Conservation (phyloP, 2,113 vertebrate species). For the Corvus moneduloides region DNA sequence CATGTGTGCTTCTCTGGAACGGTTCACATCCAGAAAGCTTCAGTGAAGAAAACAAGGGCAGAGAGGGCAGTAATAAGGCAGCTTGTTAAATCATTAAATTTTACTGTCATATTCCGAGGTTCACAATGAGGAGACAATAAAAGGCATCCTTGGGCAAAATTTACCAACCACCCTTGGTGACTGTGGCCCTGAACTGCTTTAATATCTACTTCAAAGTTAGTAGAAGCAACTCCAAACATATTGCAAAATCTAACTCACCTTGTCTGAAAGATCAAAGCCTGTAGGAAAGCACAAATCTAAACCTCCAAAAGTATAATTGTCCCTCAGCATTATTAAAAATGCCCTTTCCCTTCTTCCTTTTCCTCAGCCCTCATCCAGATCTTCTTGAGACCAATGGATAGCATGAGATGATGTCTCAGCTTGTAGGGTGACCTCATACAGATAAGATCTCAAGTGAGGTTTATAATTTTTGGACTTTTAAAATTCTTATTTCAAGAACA, state of each 20-base stretch:
- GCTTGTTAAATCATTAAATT: not conserved
- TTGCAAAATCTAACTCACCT: not conserved
- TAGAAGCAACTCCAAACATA: not conserved
- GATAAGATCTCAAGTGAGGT: not conserved
- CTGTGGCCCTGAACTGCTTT: not conserved
- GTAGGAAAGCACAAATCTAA: not conserved
- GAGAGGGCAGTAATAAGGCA: not conserved
- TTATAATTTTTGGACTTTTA: not conserved
- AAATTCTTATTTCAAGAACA: not conserved
- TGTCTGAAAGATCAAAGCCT: not conserved
- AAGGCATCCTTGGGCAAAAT: not conserved
- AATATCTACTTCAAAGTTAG: not conserved
- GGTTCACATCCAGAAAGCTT: not conserved
- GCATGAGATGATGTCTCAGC: not conserved
- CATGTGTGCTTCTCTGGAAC: not conserved
- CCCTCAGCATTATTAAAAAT: not conserved
- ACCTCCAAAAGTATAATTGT: not conserved
- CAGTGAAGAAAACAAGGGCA: not conserved
- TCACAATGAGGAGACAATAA: not conserved
- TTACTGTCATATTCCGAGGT: not conserved
- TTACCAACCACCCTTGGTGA: not conserved
- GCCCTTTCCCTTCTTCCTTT: not conserved
- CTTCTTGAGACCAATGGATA: not conserved
- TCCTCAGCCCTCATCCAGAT: not conserved
- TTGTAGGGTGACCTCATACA: not conserved